Conservation (phyloP, 1,140 invertebrate genomes). For the Eueides isabella region DNA sequence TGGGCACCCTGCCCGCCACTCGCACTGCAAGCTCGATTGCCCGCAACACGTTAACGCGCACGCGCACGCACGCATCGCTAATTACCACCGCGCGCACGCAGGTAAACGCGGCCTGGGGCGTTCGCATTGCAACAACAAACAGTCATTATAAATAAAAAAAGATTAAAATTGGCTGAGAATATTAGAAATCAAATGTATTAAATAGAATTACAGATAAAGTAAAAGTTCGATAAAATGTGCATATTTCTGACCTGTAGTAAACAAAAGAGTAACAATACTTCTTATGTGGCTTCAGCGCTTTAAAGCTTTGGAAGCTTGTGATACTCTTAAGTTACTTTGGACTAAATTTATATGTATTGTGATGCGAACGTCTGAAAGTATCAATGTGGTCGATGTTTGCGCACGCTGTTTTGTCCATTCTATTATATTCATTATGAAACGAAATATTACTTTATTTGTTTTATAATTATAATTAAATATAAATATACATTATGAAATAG, state of each 20-base stretch:
- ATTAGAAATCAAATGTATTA: too few species aligned
- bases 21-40: conserved; percentile 80
- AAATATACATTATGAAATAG: too few species aligned
- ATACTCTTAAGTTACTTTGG: conserved; percentile 24
- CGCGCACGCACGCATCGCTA: conserved; percentile 81
- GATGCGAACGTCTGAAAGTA: conserved; percentile 55
- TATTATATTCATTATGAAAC: too few species aligned
- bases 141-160: not conserved
- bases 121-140: conserved; percentile 49
- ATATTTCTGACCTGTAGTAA: too few species aligned
- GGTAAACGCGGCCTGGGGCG: conserved; percentile 78
- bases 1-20: conserved; percentile 88
- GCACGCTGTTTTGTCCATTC: conserved; percentile 65
- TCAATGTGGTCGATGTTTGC: conserved; percentile 71
- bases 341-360: conserved; percentile 27
- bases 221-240: too few species aligned
- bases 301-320: conserved; percentile 9
- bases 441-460: too few species aligned
- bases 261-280: conserved; percentile 22
- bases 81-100: conserved; percentile 77
- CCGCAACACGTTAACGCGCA: conserved; percentile 82
- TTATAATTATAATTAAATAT: too few species aligned
- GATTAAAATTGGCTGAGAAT: not conserved
- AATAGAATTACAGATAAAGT: too few species aligned
- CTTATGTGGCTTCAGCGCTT: conserved; percentile 25